A percentile compares a stretch with the other conserved stretches of the same genome.
Evolutionary conservation across 2,113 vertebrate genomes (phyloP).

Genomic region (Felis catus): DNA sequence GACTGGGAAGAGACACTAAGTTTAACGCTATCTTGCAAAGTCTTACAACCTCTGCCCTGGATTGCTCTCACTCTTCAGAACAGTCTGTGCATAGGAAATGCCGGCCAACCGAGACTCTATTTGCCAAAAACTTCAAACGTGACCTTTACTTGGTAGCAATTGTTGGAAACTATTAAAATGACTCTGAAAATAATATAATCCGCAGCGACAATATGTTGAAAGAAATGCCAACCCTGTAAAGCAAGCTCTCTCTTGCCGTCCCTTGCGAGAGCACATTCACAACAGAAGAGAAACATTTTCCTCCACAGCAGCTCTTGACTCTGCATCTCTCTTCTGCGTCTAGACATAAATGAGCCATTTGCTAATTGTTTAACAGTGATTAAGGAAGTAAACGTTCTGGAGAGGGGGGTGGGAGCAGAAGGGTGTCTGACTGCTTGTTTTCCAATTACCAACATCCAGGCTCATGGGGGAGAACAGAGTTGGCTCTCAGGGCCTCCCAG

Average conservation of each 20-base stretch:
- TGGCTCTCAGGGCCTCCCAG: not conserved
- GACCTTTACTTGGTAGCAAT: constrained; percentile 70
- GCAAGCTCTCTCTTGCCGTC: not conserved
- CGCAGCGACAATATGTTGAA: constrained; percentile 47
- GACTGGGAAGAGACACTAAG: not conserved
- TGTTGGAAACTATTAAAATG: constrained; percentile 78
- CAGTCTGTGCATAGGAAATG: constrained; percentile 35
- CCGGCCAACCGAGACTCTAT: constrained; percentile 41
- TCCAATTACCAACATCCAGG: not conserved
- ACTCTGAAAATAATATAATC: constrained; percentile 69
- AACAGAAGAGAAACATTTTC: constrained; percentile 17
- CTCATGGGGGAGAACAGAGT: not conserved
- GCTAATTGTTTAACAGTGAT: constrained; percentile 71
- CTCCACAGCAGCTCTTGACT: constrained; percentile 27
- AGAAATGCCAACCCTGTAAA: constrained; percentile 74
- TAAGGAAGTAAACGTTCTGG: constrained; percentile 48
- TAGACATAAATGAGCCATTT: constrained; percentile 70
- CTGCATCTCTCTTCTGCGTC: constrained; percentile 43
- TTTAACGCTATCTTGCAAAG: not conserved
- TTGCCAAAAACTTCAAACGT: constrained; percentile 70
- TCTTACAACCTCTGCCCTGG: not conserved
- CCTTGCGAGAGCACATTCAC: not conserved
- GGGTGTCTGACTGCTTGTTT: not conserved
- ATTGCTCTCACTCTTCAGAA: constrained; percentile 13
- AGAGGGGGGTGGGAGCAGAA: not conserved